Conservation (phyloP, 2,888 invertebrate species). For the Cryptops parisi region DNA sequence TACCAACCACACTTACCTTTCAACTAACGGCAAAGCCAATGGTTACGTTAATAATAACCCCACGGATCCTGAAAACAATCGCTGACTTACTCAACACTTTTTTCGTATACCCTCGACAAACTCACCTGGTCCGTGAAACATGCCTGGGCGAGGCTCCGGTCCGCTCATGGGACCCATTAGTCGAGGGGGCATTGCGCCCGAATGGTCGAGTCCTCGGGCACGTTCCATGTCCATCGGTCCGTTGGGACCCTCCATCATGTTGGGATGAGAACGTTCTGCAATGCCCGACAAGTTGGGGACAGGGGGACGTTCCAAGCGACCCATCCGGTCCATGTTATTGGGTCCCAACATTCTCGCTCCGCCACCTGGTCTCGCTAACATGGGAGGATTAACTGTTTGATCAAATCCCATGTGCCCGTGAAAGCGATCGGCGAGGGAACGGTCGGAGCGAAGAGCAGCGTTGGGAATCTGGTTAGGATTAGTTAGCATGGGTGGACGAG, state of each 20-base stretch:
- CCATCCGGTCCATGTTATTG: not conserved
- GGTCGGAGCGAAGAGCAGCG: not conserved
- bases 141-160: constrained; percentile 5
- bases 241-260: not conserved
- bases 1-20: too few relatives aligned
- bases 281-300: not conserved
- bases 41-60: too few relatives aligned
- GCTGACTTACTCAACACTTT: too few relatives aligned
- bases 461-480: not conserved
- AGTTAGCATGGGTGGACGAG: not conserved
- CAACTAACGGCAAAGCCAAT: too few relatives aligned
- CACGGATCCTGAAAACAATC: too few relatives aligned
- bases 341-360: constrained; percentile 5
- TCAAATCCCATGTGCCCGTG: not conserved
- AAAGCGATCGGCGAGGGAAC: constrained; percentile 1
- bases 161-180: not conserved
- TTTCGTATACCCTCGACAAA: too few relatives aligned
- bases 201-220: constrained; percentile 3
- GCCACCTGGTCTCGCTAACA: not conserved
- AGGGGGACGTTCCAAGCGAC: not conserved
- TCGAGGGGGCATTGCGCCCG: not conserved
- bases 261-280: not conserved
- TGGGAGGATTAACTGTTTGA: not conserved
- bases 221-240: constrained; percentile 4
- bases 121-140: constrained; percentile 9